A percentile compares a stretch with the other conserved stretches of the same genome.
These are phyloP conservation scores for Myrmecophaga tridactyla DNA, from an alignment of 2,113 vertebrate species.

Conservation along the genomic window DNA sequence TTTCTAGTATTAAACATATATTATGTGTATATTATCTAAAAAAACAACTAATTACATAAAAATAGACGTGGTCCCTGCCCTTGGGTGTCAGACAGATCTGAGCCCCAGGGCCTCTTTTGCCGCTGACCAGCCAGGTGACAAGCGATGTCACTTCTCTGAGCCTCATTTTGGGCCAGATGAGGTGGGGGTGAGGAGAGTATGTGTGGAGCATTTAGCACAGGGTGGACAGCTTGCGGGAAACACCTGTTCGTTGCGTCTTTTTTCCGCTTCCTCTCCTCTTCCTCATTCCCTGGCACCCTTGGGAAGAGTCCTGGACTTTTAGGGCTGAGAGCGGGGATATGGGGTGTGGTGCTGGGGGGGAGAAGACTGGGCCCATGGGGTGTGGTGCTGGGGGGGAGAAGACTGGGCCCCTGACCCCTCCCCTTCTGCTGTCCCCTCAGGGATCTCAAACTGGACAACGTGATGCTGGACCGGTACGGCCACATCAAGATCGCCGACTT, in stretches of 20 bases:
- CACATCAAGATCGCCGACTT: conserved; percentile 99
- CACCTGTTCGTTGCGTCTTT: background rate
- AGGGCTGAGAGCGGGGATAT: background rate
- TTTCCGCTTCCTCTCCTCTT: background rate
- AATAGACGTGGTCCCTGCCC: background rate
- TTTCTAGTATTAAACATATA: background rate
- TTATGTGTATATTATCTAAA: background rate
- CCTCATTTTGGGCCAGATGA: background rate
- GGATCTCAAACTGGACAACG: conserved; percentile 98
- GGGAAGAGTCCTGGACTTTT: background rate
- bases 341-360: background rate
- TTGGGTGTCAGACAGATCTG: background rate
- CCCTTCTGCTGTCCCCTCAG: conserved; percentile 77
- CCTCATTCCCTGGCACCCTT: background rate
- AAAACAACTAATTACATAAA: background rate
- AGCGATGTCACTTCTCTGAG: background rate
- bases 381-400: background rate
- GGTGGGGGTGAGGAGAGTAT: background rate
- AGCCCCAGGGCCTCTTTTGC: background rate
- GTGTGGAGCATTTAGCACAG: background rate
- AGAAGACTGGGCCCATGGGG: background rate
- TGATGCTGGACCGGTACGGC: conserved; percentile 95
- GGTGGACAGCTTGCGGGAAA: background rate
- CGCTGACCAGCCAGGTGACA: background rate
- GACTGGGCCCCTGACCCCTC: background rate